phyloP scores from a whole-genome alignment of 2,113 vertebrate species.

The Calypte anna region DNA sequence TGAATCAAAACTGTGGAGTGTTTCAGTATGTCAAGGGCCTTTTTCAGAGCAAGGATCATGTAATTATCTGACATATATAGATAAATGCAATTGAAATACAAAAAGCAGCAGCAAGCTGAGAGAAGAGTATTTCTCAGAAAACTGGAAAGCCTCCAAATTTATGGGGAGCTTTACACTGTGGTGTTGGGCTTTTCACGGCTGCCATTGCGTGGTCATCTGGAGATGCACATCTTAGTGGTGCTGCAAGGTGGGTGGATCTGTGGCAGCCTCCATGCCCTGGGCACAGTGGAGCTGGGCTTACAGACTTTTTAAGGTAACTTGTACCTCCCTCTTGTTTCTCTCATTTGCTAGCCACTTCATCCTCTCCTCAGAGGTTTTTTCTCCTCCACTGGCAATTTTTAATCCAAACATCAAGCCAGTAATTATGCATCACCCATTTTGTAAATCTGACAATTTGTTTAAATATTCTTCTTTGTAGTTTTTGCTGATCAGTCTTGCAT shows the following conservation, averaged over 20 bases:
- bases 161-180: not conserved
- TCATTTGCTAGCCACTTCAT: not conserved
- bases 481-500: not conserved
- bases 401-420: not conserved
- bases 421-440: not conserved
- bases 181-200: not conserved
- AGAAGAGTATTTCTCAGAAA: not conserved
- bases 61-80: not conserved
- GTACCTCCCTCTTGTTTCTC: not conserved
- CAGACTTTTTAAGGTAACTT: not conserved
- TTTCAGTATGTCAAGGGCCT: not conserved
- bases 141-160: not conserved
- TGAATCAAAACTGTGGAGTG: not conserved
- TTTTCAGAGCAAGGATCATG: not conserved
- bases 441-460: not conserved
- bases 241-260: not conserved
- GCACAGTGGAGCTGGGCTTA: not conserved
- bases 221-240: not conserved
- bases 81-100: not conserved
- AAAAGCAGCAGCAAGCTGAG: not conserved
- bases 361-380: not conserved
- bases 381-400: not conserved
- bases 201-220: not conserved
- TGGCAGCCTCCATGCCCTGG: not conserved
- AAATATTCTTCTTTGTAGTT: not conserved